These are phyloP conservation scores for Saccostrea echinata DNA, from an alignment of 1,140 invertebrate genomes.

Conservation along the genomic window DNA sequence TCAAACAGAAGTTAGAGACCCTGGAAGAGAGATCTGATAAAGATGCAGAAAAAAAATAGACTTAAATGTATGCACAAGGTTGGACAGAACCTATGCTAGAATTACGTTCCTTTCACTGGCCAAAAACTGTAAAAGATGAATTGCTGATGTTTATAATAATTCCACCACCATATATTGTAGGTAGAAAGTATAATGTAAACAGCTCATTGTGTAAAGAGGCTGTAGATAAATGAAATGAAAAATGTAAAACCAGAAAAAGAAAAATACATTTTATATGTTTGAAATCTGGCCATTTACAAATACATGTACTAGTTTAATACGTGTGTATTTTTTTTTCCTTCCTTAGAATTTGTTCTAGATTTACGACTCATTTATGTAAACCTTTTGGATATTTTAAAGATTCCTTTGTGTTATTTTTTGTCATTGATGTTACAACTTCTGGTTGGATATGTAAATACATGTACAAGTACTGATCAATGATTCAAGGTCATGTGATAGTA, in stretches of 20 bases:
- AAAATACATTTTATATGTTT: too few species aligned
- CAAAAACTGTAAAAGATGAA: constrained; percentile 44
- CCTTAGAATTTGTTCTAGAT: background rate
- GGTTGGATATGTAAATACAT: background rate
- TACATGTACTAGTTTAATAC: too few species aligned
- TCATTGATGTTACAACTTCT: background rate
- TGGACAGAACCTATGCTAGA: constrained; percentile 1
- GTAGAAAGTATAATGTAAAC: background rate
- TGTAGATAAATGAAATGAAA: background rate
- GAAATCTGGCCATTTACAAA: too few species aligned
- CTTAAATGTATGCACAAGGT: constrained; percentile 53
- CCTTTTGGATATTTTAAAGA: background rate
- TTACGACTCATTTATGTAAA: background rate
- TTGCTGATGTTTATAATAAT: background rate
- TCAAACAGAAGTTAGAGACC: background rate
- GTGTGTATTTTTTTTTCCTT: too few species aligned
- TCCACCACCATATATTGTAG: background rate
- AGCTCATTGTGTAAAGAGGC: background rate
- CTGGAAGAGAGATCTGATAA: background rate
- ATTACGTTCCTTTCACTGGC: constrained; percentile 53
- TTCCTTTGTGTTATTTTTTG: background rate
- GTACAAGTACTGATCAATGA: background rate
- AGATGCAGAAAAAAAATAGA: background rate
- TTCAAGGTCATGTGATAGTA: background rate
- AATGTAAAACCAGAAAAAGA: background rate